These are phyloP conservation scores for Cantharis rufa DNA, from an alignment of 2,888 invertebrate species.

Conservation along the genomic window DNA sequence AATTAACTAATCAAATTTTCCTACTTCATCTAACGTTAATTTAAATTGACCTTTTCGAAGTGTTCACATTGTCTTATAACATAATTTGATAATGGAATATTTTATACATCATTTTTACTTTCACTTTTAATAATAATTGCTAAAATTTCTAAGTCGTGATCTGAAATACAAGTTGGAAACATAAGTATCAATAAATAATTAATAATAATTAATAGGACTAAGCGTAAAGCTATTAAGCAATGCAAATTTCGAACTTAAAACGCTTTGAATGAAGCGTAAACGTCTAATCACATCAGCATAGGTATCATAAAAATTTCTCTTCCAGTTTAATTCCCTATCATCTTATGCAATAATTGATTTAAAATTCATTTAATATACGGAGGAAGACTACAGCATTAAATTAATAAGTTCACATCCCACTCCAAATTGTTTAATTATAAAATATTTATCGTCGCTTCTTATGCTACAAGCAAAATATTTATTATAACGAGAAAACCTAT, in stretches of 20 bases:
- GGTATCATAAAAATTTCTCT: not conserved
- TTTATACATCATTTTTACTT: not conserved
- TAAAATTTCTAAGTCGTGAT: not conserved
- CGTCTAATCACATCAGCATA: not conserved
- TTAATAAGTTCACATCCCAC: not conserved
- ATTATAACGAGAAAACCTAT: not conserved
- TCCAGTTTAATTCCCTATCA: not conserved
- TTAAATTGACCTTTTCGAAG: not conserved
- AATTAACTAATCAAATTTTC: not conserved
- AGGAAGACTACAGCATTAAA: not conserved
- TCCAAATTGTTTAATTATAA: constrained; percentile 1
- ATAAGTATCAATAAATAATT: not conserved
- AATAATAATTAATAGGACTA: not conserved
- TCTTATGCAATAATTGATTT: not conserved
- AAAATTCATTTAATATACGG: not conserved
- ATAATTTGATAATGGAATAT: not conserved
- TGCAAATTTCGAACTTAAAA: not conserved
- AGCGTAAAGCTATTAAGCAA: not conserved
- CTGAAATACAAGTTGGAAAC: not conserved
- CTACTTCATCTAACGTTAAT: not conserved
- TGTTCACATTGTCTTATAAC: not conserved
- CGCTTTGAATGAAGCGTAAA: not conserved
- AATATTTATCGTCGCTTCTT: not conserved
- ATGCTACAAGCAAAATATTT: not conserved
- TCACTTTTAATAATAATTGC: not conserved